These are phyloP conservation scores for Saimiri boliviensis DNA, from an alignment of 2,113 vertebrate genomes.

Conservation along the genomic window DNA sequence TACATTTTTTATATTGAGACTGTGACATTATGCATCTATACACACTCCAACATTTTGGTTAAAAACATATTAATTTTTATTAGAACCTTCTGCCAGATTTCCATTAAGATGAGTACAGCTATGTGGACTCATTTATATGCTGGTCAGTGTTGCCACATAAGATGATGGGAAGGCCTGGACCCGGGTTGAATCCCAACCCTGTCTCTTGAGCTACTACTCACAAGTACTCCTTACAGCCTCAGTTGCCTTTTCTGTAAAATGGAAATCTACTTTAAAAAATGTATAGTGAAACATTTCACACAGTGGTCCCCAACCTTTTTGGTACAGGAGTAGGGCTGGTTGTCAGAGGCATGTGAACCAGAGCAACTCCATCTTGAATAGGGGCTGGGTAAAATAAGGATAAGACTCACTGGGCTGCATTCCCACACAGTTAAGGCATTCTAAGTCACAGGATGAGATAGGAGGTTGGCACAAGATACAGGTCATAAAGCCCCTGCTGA, in stretches of 20 bases:
- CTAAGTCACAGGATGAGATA: too few species aligned
- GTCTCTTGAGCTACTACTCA: background rate
- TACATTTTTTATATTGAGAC: background rate
- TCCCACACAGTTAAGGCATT: too few species aligned
- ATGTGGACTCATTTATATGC: background rate
- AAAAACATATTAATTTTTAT: background rate
- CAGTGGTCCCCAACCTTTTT: background rate
- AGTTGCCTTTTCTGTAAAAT: background rate
- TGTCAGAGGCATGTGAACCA: too few species aligned
- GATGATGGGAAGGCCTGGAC: background rate
- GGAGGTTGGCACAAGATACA: too few species aligned
- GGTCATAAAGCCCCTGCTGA: too few species aligned
- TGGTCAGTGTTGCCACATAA: background rate
- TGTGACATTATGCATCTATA: background rate
- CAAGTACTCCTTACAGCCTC: background rate
- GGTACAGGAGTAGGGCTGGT: too few species aligned
- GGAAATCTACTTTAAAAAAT: conserved; percentile 17
- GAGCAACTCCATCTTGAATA: too few species aligned
- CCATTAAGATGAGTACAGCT: background rate
- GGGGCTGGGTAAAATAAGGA: too few species aligned
- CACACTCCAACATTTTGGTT: background rate
- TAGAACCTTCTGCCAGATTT: background rate
- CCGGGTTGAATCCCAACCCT: background rate
- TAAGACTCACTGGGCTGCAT: too few species aligned
- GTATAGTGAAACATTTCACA: background rate